phyloP scores from a whole-genome alignment of 2,888 invertebrate genomes.

The Notocelia uddmanniana region DNA sequence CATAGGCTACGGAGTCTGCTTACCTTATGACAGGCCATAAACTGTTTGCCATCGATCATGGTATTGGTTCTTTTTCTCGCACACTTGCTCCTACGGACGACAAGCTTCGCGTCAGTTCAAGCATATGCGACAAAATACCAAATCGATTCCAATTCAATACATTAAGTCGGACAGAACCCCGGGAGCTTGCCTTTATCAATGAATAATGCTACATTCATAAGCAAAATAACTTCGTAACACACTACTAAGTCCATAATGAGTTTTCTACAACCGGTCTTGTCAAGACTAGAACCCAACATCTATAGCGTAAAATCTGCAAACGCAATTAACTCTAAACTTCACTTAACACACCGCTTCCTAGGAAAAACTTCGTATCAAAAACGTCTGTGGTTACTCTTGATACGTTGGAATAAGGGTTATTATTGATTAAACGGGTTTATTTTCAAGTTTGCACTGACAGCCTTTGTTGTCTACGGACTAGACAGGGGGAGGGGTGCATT shows the following conservation, averaged over 20 bases:
- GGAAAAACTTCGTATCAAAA: conserved; percentile 42
- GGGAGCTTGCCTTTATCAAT: background rate
- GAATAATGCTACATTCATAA: conserved; percentile 2
- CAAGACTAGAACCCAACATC: conserved; percentile 51
- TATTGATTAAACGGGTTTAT: conserved; percentile 49
- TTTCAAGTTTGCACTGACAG: conserved; percentile 64
- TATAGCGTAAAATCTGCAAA: conserved; percentile 78
- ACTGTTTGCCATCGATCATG: no score
- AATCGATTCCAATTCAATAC: background rate
- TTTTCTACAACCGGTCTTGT: conserved; percentile 14
- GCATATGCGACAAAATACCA: background rate
- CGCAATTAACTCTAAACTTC: conserved; percentile 79
- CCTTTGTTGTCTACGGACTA: conserved; percentile 83
- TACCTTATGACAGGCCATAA: no score
- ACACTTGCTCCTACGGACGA: background rate
- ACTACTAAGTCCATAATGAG: conserved; percentile 25
- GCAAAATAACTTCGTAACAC: conserved; percentile 3
- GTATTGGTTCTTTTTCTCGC: background rate
- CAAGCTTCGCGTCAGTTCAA: background rate
- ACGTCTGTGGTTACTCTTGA: conserved; percentile 51
- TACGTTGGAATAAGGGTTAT: conserved; percentile 46
- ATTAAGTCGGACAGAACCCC: background rate
- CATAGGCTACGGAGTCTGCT: no score
- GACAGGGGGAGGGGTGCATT: conserved; percentile 73
- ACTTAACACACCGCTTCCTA: conserved; percentile 79